These are phyloP conservation scores for Samia ricini DNA, from an alignment of 1,140 invertebrate species.

Conservation along the genomic window DNA sequence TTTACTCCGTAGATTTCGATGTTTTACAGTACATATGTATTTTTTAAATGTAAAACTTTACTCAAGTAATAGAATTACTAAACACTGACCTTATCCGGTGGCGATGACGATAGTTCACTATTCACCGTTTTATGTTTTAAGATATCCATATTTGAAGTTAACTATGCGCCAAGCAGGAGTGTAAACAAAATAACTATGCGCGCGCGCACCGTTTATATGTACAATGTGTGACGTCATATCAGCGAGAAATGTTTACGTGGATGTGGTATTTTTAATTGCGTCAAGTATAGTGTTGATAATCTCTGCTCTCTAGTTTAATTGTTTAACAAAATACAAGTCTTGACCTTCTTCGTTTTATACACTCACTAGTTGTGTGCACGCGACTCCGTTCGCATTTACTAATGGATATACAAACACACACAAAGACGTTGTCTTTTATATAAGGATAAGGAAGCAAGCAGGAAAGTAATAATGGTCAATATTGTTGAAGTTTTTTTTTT, in stretches of 20 bases:
- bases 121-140: background rate
- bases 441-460: too few species aligned
- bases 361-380: too few species aligned
- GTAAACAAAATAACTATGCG: background rate
- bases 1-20: background rate
- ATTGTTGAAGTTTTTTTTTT: too few species aligned
- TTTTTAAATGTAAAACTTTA: background rate
- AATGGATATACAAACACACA: too few species aligned
- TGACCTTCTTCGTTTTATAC: too few species aligned
- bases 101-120: background rate
- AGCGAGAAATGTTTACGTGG: background rate
- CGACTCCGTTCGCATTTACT: too few species aligned
- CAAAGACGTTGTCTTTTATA: too few species aligned
- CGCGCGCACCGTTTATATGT: background rate
- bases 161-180: background rate
- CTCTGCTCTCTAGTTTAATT: background rate
- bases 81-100: background rate
- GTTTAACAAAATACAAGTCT: background rate
- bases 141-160: background rate
- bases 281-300: background rate
- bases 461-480: too few species aligned
- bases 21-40: background rate
- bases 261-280: background rate
- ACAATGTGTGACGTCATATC: background rate
- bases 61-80: background rate